Percentiles rank a stretch among this genome's conserved stretches.
phyloP scores from a whole-genome alignment of 1,140 invertebrate genomes.

The Oscheius sp. region DNA sequence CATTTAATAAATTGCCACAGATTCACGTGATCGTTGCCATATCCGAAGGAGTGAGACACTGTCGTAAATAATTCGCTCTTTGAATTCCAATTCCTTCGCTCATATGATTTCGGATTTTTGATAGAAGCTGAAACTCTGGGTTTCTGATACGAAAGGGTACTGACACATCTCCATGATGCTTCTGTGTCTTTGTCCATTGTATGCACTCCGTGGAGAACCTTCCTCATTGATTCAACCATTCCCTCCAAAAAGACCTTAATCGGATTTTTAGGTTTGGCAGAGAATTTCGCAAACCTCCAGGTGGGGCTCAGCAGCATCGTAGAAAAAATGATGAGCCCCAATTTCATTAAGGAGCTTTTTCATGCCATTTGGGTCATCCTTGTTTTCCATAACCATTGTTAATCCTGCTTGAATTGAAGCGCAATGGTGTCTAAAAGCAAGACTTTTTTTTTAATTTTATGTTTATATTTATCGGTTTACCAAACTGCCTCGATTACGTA shows the following conservation, averaged over 20 bases:
- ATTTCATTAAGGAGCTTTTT: slow-evolving; percentile 50
- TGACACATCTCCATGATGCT: slow-evolving; percentile 44
- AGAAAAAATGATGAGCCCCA: slow-evolving; percentile 60
- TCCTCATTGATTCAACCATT: slow-evolving; percentile 45
- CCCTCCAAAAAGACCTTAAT: slow-evolving; percentile 53
- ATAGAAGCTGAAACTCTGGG: slow-evolving; percentile 28
- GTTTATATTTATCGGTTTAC: neutral
- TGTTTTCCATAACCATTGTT: slow-evolving; percentile 59
- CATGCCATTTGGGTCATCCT: slow-evolving; percentile 51
- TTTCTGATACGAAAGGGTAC: neutral
- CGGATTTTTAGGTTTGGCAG: neutral
- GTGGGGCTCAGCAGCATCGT: slow-evolving; percentile 57
- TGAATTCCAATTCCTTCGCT: slow-evolving; percentile 48
- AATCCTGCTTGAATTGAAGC: slow-evolving; percentile 52
- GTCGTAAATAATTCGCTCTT: slow-evolving; percentile 50
- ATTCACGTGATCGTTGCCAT: slow-evolving; percentile 38
- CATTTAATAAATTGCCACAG: neutral
- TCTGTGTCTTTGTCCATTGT: slow-evolving; percentile 47
- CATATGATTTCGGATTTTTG: slow-evolving; percentile 42
- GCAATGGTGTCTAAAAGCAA: slow-evolving; percentile 50
- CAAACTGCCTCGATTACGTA: neutral
- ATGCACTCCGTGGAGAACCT: slow-evolving; percentile 41
- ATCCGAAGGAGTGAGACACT: slow-evolving; percentile 53
- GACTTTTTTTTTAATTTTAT: neutral
- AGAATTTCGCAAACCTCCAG: slow-evolving; percentile 44